phyloP scores from a whole-genome alignment of 2,113 vertebrate genomes.

The Clinocottus analis region DNA sequence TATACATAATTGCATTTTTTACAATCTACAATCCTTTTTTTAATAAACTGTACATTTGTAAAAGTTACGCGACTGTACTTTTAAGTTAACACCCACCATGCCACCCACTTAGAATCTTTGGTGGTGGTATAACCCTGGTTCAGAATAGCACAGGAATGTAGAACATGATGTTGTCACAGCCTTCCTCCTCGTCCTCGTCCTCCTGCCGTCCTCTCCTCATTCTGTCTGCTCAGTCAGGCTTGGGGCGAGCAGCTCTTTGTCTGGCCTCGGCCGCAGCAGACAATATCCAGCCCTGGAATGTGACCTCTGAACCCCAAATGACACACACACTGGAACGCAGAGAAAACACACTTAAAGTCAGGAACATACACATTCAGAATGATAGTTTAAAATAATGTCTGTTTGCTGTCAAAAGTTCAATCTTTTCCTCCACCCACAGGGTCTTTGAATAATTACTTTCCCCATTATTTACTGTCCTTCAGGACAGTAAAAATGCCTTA shows the following conservation, averaged over 20 bases:
- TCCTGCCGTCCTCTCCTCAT: conserved; percentile 50
- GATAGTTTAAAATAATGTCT: neutral
- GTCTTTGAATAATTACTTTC: neutral
- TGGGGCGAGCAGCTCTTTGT: conserved; percentile 66
- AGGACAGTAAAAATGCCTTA: no score
- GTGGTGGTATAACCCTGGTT: conserved; percentile 27
- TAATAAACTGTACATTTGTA: neutral
- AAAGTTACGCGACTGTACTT: neutral
- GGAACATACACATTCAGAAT: neutral
- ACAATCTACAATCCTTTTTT: neutral
- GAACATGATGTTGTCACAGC: conserved; percentile 68
- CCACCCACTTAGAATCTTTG: conserved; percentile 59
- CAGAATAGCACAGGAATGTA: conserved; percentile 68
- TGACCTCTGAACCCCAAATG: conserved; percentile 69
- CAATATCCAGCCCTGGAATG: conserved; percentile 76
- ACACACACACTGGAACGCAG: conserved; percentile 43
- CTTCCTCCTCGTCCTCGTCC: conserved; percentile 30
- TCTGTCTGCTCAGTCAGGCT: conserved; percentile 75
- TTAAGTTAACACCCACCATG: conserved; percentile 16
- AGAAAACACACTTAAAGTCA: conserved; percentile 35
- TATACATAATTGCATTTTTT: neutral
- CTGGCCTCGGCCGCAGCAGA: conserved; percentile 59
- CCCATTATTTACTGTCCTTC: neutral
- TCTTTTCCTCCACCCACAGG: neutral
- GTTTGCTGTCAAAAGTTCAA: neutral